These are phyloP conservation scores for Patella depressa DNA, from an alignment of 2,888 invertebrate species.

Conservation along the genomic window DNA sequence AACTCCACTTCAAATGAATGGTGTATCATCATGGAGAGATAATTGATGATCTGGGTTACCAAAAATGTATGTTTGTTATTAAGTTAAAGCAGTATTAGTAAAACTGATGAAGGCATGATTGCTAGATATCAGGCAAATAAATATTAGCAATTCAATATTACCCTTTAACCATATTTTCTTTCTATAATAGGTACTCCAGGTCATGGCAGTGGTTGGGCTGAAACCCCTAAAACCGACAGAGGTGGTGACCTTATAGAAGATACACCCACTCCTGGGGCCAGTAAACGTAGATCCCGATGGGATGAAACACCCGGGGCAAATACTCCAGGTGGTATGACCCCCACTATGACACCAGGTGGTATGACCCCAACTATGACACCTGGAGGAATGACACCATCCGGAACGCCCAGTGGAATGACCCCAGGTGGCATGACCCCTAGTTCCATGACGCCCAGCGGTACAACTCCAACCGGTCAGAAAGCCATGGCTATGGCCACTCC, in stretches of 20 bases:
- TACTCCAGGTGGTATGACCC: conserved; percentile 71
- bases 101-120: too few species aligned
- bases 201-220: conserved; percentile 97
- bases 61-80: too few species aligned
- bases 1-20: too few species aligned
- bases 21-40: too few species aligned
- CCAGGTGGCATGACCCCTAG: conserved; percentile 70
- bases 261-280: conserved; percentile 93
- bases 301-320: conserved; percentile 91
- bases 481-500: conserved; percentile 99
- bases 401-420: conserved; percentile 45
- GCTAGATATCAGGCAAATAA: too few species aligned
- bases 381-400: conserved; percentile 71
- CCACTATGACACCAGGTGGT: conserved; percentile 75
- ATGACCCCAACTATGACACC: conserved; percentile 70
- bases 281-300: conserved; percentile 97
- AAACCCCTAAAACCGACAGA: conserved; percentile 96
- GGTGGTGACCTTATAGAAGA: conserved; percentile 79
- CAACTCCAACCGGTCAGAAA: conserved; percentile 78
- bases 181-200: conserved; percentile 87
- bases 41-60: too few species aligned
- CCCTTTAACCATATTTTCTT: neutral
- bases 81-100: too few species aligned
- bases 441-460: conserved; percentile 70
- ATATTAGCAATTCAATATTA: neutral